A percentile compares a stretch with the other conserved stretches of the same genome.
phyloP scores from a whole-genome alignment of 2,113 vertebrate species.

The Oriolus oriolus region DNA sequence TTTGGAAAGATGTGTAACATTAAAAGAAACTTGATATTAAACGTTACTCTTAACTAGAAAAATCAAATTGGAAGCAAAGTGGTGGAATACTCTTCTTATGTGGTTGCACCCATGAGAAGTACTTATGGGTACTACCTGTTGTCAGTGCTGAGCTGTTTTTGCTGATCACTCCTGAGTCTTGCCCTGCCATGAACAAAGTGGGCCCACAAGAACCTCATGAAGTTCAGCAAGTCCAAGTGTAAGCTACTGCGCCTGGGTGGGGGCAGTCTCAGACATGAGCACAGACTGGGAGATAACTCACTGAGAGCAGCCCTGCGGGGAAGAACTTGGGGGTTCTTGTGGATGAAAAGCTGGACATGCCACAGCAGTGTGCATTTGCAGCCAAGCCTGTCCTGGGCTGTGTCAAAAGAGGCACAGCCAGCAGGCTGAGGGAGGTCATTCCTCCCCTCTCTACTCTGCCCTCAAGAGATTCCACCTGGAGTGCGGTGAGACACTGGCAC shows the following conservation, averaged over 20 bases:
- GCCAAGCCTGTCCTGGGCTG: background rate
- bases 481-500: background rate
- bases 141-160: background rate
- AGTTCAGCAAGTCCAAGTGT: background rate
- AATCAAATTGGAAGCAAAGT: background rate
- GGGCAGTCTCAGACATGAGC: background rate
- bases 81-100: background rate
- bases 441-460: background rate
- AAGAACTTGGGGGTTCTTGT: background rate
- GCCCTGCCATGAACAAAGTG: background rate
- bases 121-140: no score
- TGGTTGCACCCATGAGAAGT: fast-evolving
- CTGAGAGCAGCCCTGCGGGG: fast-evolving
- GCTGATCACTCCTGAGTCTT: background rate
- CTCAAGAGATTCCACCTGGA: background rate
- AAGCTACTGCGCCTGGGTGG: background rate
- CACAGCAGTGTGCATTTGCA: background rate
- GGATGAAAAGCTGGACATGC: background rate
- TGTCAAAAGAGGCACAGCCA: background rate
- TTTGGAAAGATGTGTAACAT: background rate
- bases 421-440: background rate
- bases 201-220: background rate
- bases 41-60: background rate
- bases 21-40: background rate
- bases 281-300: background rate